phyloP scores from a whole-genome alignment of 1,140 invertebrate genomes.

The Musca vetustissima region DNA sequence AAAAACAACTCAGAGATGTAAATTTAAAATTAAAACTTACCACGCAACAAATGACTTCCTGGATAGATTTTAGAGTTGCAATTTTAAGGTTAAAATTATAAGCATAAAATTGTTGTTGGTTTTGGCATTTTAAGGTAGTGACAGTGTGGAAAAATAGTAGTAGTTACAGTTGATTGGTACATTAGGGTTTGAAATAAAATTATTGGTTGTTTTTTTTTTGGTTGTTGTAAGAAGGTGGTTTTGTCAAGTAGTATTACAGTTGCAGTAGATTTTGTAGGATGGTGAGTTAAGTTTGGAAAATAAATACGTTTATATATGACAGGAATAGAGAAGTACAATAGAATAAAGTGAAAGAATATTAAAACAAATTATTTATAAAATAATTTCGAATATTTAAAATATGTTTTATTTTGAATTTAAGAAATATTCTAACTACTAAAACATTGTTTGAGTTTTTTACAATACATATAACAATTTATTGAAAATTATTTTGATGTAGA shows the following conservation, averaged over 20 bases:
- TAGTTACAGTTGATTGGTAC: neutral
- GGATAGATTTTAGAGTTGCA: slow-evolving; percentile 23
- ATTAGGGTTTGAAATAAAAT: neutral
- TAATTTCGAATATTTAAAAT: too few species aligned
- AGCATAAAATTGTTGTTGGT: neutral
- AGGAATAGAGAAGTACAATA: too few species aligned
- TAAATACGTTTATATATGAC: too few species aligned
- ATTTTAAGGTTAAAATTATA: slow-evolving; percentile 5
- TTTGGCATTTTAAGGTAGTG: slow-evolving; percentile 1
- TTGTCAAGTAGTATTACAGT: neutral
- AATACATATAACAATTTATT: too few species aligned
- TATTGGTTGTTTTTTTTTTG: neutral
- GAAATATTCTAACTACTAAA: too few species aligned
- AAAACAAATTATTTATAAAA: too few species aligned
- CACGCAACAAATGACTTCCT: slow-evolving; percentile 29
- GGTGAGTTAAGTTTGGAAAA: too few species aligned
- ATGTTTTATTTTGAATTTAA: too few species aligned
- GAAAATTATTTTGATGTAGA: too few species aligned
- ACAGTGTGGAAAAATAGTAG: slow-evolving; percentile 11
- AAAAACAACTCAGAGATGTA: neutral
- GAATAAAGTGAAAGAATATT: too few species aligned
- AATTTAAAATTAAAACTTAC: slow-evolving; percentile 17
- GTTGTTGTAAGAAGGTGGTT: neutral
- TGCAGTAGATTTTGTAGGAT: neutral
- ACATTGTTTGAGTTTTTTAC: too few species aligned